Evolutionary conservation across 1,140 invertebrate species (phyloP).

Genomic region (Lanistes nyassanus): DNA sequence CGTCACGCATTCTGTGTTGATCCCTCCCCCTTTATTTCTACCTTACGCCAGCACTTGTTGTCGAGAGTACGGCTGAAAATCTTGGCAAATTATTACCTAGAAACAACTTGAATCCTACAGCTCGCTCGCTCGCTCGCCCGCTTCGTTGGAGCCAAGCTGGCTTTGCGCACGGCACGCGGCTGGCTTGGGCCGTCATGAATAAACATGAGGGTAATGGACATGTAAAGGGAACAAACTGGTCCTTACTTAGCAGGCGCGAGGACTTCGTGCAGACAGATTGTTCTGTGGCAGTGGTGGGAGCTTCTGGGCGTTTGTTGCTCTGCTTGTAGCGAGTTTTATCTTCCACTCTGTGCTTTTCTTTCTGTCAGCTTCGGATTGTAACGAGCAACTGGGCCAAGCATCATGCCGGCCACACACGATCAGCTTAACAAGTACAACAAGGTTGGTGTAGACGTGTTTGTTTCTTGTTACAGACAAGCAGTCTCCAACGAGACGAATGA

Average conservation of each 20-base stretch:
- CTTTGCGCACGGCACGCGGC: background rate
- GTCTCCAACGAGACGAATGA: background rate
- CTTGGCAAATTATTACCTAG: too few relatives aligned
- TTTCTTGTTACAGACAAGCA: background rate
- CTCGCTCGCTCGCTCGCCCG: background rate
- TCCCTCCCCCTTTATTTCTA: slow-evolving; percentile 2
- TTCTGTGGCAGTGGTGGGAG: background rate
- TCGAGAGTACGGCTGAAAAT: background rate
- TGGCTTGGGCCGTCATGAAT: background rate
- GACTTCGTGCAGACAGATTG: too few relatives aligned
- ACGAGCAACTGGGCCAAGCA: background rate
- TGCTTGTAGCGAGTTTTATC: background rate
- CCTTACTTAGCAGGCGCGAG: background rate
- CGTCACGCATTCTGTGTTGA: background rate
- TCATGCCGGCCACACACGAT: slow-evolving; percentile 47
- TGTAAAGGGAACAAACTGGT: background rate
- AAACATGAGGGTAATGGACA: slow-evolving; percentile 6
- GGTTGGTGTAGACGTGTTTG: slow-evolving; percentile 28
- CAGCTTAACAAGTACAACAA: slow-evolving; percentile 51
- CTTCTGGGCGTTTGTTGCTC: background rate
- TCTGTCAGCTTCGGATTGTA: background rate
- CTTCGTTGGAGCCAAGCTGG: background rate
- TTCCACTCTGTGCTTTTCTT: background rate
- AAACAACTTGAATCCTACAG: background rate
- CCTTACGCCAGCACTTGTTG: background rate